Conservation (phyloP, 2,797 vertebrate species). For the Varecia variegata region DNA sequence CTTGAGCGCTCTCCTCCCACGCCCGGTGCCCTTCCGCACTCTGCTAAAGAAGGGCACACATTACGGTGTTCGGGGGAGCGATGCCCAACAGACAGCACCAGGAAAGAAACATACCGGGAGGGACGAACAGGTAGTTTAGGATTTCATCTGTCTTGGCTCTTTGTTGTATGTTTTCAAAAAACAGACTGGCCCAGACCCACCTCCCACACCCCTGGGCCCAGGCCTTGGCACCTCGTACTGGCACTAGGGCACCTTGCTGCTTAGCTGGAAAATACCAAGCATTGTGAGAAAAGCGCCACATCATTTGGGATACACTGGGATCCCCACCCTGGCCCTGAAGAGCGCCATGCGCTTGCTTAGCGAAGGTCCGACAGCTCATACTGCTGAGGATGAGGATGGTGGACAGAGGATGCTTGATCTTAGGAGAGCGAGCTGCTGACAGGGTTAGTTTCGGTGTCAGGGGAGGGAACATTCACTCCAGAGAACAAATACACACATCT, state of each 20-base stretch:
- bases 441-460: not conserved
- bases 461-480: not conserved
- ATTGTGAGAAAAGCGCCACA: not conserved
- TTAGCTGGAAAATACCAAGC: not conserved
- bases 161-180: not conserved
- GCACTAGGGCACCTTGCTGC: not conserved
- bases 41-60: not conserved
- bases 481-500: not conserved
- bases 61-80: rapidly evolving
- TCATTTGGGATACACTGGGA: not conserved
- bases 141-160: not conserved
- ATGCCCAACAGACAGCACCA: not conserved
- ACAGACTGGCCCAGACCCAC: not conserved
- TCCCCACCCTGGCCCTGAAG: not conserved
- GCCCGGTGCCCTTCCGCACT: not conserved
- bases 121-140: not conserved
- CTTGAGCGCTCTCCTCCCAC: not conserved
- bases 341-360: not conserved
- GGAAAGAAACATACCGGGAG: not conserved
- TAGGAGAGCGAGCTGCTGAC: not conserved
- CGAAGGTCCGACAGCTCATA: not conserved
- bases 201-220: not conserved
- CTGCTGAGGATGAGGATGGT: not conserved
- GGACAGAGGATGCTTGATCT: not conserved
- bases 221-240: not conserved